Evolutionary conservation across 2,888 invertebrate species (phyloP), one percentile per base, ranked within the genome.

Genomic region (Agriopis marginaria): DNA sequence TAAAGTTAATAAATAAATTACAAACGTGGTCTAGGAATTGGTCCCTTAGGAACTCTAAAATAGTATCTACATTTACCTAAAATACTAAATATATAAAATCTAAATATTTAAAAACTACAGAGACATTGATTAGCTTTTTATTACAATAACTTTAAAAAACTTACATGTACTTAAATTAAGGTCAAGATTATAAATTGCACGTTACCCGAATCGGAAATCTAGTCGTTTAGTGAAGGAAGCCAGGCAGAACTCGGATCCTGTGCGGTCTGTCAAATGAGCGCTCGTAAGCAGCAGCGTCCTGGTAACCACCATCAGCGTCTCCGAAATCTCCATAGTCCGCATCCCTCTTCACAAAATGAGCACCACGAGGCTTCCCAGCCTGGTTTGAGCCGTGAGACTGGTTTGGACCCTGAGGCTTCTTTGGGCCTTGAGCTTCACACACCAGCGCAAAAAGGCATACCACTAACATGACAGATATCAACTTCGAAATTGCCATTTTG

Each of bases 231-330:
- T 91, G 91, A 3, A 90, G 85, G 61, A 79, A 92, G 7, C 87
- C 91, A 62, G 90, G 91, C 67, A 90, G 54, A 10, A 88, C 82
- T 0, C 90, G 86, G 32, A 92, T 90, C 68, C 88, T 88, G 77
- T 84, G 90, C 0, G 89, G 88, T 44, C 84, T 83, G 0, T 85
- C 84, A 58, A 85, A 88, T 0, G 84, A 77, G 42, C 82, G 86
- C 45, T 86, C 85, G 40, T 82, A 85, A 0, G 76, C 77, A 0
- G 79, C 79, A 6, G 71, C 45, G 47, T 73, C 75, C n/a, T 79
- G 77, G 42, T 74, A 75, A 12, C 73, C 79, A 8, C 74, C 83
- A 17, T 83, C 82, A 11, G 80, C 79, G 4, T 76, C 79, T 10
- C 80, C 81, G 3, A 63, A 60, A 23, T 86, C 85, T 49, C 84